Evolutionary conservation across 2,113 vertebrate species (phyloP).

Genomic region (Gallinago paraguaiae): DNA sequence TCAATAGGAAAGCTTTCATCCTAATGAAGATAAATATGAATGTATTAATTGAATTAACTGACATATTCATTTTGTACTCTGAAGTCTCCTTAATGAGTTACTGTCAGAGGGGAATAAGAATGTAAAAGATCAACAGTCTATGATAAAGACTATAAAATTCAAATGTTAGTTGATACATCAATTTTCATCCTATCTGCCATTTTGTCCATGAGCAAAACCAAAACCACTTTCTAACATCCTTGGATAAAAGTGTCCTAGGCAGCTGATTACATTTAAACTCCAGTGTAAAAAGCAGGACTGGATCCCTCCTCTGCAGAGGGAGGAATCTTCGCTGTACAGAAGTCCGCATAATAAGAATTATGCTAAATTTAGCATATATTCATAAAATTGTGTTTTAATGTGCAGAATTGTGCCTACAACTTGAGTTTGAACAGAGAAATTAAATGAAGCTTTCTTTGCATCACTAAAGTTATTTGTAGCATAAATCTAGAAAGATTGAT

Average conservation of each 20-base stretch:
- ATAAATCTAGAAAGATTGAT: background rate
- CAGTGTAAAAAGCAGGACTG: background rate
- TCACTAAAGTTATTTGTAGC: background rate
- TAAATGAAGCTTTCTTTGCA: background rate
- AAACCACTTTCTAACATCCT: background rate
- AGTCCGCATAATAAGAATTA: background rate
- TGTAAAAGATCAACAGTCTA: background rate
- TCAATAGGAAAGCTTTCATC: background rate
- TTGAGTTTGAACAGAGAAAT: background rate
- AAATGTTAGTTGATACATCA: background rate
- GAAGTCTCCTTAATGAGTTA: background rate
- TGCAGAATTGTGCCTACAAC: background rate
- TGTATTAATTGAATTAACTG: slow-evolving; percentile 46
- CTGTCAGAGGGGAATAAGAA: background rate
- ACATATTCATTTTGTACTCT: background rate
- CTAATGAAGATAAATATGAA: background rate
- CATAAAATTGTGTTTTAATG: background rate
- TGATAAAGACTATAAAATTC: background rate
- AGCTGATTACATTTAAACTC: background rate
- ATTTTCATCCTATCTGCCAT: background rate
- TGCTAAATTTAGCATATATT: background rate
- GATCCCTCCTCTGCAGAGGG: background rate
- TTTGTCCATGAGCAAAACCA: background rate
- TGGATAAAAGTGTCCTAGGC: background rate
- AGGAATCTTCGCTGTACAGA: background rate